Base-by-base conservation (phyloP, 2,113 vertebrate genomes). In the Nannospalax galili region DNA sequence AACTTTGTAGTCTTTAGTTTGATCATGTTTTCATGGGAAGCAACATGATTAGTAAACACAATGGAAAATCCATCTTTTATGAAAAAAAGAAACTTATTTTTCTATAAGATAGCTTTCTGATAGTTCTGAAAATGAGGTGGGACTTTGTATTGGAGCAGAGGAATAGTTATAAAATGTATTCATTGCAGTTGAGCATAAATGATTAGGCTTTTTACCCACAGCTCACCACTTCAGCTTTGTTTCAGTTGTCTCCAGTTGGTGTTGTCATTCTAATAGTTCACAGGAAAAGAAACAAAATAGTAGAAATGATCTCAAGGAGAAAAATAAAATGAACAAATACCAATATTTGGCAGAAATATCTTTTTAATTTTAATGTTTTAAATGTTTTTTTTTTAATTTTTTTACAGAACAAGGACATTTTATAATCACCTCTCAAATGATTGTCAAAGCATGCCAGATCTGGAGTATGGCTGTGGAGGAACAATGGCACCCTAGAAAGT, bases 351-450 rank as follows among this genome's bases (percentile, higher is more conserved):
- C 20, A 84, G 90, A 79, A 81, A 80, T 26, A 77, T n/a, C n/a
- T n/a, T n/a, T n/a, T n/a, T n/a, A n/a, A n/a, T n/a, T n/a, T n/a
- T n/a, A n/a, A n/a, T n/a, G n/a, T n/a, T n/a, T n/a, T n/a, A n/a
- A n/a, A n/a, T n/a, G n/a, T n/a, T n/a, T n/a, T n/a, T n/a, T 94
- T 94, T 80, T 88, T 42, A 8, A 26, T 93, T 40, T 7, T 84
- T 88, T 79, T 85, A 77, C 90, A 93, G 26, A 79, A 45, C 17
- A 69, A 62, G 22, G 88, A 48, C 7, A 40, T 22, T 58, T 42
- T 81, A 62, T 5, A 69, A 58, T 62, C 28, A 19, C n/a, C 67
- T 88, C 88, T 35, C 65, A 70, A 89, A 89, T 69, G n/a, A 62
- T 81, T 90, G 45, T 80, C 82, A 92, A 78, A 78, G 20, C 11